These are phyloP conservation scores for Cantharis rustica DNA, from an alignment of 2,888 invertebrate genomes.

Conservation along the genomic window DNA sequence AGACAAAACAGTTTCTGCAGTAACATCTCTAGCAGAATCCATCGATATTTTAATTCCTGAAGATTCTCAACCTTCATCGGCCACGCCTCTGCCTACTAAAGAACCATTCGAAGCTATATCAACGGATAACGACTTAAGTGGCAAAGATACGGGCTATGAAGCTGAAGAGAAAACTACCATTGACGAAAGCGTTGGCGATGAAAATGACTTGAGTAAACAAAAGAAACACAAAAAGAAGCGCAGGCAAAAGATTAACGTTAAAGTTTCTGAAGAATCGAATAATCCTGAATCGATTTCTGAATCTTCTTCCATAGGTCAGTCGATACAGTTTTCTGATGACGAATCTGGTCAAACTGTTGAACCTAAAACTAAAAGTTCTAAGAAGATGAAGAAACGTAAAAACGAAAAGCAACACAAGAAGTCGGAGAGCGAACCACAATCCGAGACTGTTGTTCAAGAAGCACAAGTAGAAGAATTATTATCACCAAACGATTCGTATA, in stretches of 20 bases:
- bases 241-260: slow-evolving; percentile 57
- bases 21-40: slow-evolving; percentile 61
- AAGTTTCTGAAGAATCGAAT: slow-evolving; percentile 58
- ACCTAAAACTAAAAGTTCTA: slow-evolving; percentile 41
- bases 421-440: slow-evolving; percentile 4
- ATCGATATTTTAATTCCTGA: slow-evolving; percentile 60
- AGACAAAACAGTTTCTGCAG: slow-evolving; percentile 48
- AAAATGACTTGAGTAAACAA: slow-evolving; percentile 50
- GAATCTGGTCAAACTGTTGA: slow-evolving; percentile 40
- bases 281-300: slow-evolving; percentile 58
- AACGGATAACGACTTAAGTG: slow-evolving; percentile 44
- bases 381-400: slow-evolving; percentile 51
- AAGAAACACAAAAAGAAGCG: slow-evolving; percentile 54
- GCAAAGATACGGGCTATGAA: slow-evolving; percentile 70
- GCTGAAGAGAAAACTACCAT: slow-evolving; percentile 71
- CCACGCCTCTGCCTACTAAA: slow-evolving; percentile 60
- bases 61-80: slow-evolving; percentile 58
- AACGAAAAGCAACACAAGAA: slow-evolving; percentile 45
- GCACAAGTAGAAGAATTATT: slow-evolving; percentile 58
- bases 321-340: slow-evolving; percentile 54
- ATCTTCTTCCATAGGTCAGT: slow-evolving; percentile 47
- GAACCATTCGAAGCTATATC: slow-evolving; percentile 48
- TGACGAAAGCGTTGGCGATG: slow-evolving; percentile 61
- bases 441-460: slow-evolving; percentile 36
- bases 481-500: slow-evolving; percentile 64